Percentiles rank a stretch among this genome's conserved stretches.
Evolutionary conservation across 2,797 vertebrate genomes (phyloP).

Genomic region (Anguilla pacifica): DNA sequence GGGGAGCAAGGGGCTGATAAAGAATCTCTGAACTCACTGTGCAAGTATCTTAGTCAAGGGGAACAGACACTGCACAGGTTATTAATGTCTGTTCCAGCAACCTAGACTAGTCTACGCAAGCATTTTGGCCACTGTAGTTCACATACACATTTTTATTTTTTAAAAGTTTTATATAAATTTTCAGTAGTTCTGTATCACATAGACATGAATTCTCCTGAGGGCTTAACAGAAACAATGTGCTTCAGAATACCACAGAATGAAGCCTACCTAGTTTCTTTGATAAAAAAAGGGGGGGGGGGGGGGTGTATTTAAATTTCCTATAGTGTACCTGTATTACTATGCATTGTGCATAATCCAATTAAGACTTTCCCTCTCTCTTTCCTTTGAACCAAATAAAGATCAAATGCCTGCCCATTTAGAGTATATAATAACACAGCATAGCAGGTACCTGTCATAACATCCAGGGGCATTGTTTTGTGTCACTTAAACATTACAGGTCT

Average conservation of each 20-base stretch:
- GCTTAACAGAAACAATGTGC: not conserved
- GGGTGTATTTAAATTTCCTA: not conserved
- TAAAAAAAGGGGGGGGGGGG: not conserved
- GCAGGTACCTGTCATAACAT: not conserved
- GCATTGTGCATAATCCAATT: slow-evolving; percentile 17
- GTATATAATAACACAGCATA: not conserved
- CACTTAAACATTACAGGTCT: not conserved
- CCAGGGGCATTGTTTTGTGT: not conserved
- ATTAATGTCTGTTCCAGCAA: not conserved
- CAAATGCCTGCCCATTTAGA: not conserved
- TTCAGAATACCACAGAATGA: not conserved
- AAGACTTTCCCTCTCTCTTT: not conserved
- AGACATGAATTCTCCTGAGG: not conserved
- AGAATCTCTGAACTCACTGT: not conserved
- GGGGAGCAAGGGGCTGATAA: not conserved
- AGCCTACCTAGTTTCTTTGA: not conserved
- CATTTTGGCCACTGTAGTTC: not conserved
- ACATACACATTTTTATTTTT: not conserved
- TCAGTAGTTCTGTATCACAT: not conserved
- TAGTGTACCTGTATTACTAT: too few species aligned
- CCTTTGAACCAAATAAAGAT: not conserved
- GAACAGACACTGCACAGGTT: not conserved
- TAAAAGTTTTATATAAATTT: not conserved
- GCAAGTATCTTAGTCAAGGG: not conserved
- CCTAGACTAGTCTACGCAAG: not conserved